Conservation (phyloP, 2,888 invertebrate species). For the Aphodius sticticus region DNA sequence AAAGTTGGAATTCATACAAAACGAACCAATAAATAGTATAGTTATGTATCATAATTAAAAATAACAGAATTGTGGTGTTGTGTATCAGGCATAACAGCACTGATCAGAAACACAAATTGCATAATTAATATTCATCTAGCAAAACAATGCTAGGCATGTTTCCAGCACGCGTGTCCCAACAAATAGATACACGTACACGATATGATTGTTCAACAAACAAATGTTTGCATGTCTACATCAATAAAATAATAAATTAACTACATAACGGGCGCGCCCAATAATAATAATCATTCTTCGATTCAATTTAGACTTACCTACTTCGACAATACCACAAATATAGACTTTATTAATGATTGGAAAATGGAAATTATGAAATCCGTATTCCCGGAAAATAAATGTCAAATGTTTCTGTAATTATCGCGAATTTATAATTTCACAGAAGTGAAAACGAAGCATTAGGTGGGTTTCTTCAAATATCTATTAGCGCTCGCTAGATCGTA, state of each 20-base stretch:
- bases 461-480: neutral
- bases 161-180: neutral
- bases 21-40: no score
- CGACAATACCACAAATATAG: neutral
- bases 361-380: no score
- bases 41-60: no score
- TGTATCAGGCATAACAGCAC: neutral
- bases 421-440: no score
- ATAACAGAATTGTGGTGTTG: no score
- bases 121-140: neutral
- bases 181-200: conserved; percentile 4
- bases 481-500: neutral
- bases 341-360: no score
- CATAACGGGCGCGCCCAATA: neutral
- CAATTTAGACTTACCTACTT: neutral
- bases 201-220: neutral
- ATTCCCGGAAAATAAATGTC: no score
- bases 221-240: neutral
- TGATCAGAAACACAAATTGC: neutral
- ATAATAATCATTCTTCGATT: neutral
- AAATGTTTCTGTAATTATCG: no score
- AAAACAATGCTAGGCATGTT: neutral
- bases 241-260: neutral
- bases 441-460: no score
- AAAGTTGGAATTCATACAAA: no score